Conservation (phyloP, 2,113 vertebrate genomes). For the human (Homo sapiens) region GRCh38 chr2:86765001-86765500, state of each 20-base stretch:
- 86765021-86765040: slow-evolving; percentile 90
- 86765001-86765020: slow-evolving; percentile 33
- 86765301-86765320: neutral
- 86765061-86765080: slow-evolving; percentile 92
- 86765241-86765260: neutral
- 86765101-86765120: slow-evolving; percentile 91
- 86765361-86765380: neutral
- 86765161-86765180: slow-evolving; percentile 90
- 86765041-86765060: slow-evolving; percentile 92
- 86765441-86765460: fast-evolving
- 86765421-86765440: neutral
- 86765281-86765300: neutral
- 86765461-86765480: fast-evolving
- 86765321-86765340: neutral
- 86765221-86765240: neutral
- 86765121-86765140: slow-evolving; percentile 91
- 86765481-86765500: neutral
- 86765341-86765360: neutral
- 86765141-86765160: slow-evolving; percentile 90
- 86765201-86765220: neutral
- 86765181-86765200: slow-evolving; percentile 90
- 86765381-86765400: neutral
- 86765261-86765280: neutral
- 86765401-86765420: neutral
- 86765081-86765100: slow-evolving; percentile 90